Conservation (phyloP, 1,140 invertebrate genomes). For the Drosophila nikananu region DNA sequence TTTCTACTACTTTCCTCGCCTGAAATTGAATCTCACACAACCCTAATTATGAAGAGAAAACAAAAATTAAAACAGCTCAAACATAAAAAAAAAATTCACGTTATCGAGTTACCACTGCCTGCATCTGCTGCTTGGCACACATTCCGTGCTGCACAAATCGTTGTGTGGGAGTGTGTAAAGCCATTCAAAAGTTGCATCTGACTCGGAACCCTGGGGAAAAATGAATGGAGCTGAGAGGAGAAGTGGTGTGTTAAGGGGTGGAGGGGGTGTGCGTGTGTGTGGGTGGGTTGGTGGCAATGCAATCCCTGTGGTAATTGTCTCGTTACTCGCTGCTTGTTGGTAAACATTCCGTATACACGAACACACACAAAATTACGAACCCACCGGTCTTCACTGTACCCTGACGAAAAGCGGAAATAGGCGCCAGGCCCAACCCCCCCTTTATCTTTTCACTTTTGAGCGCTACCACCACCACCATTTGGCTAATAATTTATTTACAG, state of each 20-base stretch:
- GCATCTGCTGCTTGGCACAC: constrained; percentile 53
- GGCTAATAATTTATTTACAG: constrained; percentile 82
- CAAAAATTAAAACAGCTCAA: too few species aligned
- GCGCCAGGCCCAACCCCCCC: constrained; percentile 25
- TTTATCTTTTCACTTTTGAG: constrained; percentile 16
- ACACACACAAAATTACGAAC: constrained; percentile 12
- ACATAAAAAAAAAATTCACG: too few species aligned
- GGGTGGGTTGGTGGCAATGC: constrained; percentile 5
- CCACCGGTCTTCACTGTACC: constrained; percentile 32
- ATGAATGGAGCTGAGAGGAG: neutral
- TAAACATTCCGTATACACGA: constrained; percentile 63
- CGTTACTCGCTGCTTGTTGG: constrained; percentile 78
- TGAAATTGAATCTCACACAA: neutral
- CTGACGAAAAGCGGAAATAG: constrained; percentile 45
- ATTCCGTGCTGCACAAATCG: constrained; percentile 28
- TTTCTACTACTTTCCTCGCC: neutral
- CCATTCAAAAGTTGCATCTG: constrained; percentile 74
- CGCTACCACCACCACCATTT: constrained; percentile 13
- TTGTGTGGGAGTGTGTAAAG: constrained; percentile 54
- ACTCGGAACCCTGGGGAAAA: constrained; percentile 20
- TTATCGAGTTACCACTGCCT: constrained; percentile 15
- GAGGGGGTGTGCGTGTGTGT: neutral
- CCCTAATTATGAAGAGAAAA: neutral
- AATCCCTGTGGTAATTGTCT: constrained; percentile 78
- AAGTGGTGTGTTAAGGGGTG: neutral